These are phyloP conservation scores for Cosmia pyralina DNA, from an alignment of 2,888 invertebrate genomes.

Conservation along the genomic window DNA sequence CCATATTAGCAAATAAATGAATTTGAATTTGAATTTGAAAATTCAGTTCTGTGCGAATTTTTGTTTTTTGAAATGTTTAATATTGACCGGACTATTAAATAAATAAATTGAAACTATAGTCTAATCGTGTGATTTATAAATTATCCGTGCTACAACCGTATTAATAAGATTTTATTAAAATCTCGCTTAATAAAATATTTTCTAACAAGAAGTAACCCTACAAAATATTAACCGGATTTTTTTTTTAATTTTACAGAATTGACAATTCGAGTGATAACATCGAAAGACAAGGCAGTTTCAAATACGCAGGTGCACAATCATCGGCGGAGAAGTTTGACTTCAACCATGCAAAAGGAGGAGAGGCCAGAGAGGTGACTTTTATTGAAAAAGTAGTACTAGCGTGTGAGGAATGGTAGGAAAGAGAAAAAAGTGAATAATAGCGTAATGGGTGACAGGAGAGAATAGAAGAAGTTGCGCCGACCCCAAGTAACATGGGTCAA, in stretches of 20 bases:
- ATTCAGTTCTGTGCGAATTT: no score
- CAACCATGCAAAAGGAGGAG: neutral
- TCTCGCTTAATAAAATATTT: neutral
- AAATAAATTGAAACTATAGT: no score
- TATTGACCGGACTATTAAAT: no score
- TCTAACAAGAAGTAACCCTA: no score
- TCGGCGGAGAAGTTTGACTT: neutral
- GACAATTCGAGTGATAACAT: constrained; percentile 8
- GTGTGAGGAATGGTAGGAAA: neutral
- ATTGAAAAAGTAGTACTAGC: neutral
- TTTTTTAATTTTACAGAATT: constrained; percentile 13
- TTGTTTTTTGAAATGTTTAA: no score
- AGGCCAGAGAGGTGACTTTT: neutral
- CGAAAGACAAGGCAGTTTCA: neutral
- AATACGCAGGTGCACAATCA: neutral
- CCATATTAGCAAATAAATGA: no score
- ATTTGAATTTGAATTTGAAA: no score
- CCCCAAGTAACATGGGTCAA: neutral
- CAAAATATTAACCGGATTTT: neutral
- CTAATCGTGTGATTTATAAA: no score
- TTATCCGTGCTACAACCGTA: no score
- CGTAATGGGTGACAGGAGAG: no score
- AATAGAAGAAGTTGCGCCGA: neutral
- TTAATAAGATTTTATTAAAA: neutral
- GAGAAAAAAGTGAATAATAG: neutral